Evolutionary conservation across 2,888 invertebrate species (phyloP).

Genomic region (Acleris cristana): DNA sequence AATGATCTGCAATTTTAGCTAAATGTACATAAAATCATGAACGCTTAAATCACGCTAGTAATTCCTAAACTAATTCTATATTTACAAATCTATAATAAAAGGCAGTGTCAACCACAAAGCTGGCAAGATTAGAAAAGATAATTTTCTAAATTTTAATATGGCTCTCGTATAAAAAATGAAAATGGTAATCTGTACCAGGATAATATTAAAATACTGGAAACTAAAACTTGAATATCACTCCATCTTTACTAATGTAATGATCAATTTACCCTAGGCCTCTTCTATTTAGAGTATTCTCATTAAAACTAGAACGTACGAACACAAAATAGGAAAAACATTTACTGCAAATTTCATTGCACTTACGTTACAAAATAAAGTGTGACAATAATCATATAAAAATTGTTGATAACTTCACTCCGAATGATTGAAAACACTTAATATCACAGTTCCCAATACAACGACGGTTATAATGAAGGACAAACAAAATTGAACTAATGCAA

Average conservation of each 20-base stretch:
- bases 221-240: slow-evolving; percentile 47
- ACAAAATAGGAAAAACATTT: slow-evolving; percentile 64
- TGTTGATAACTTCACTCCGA: slow-evolving; percentile 53
- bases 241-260: slow-evolving; percentile 37
- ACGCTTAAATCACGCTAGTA: slow-evolving; percentile 39
- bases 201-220: slow-evolving; percentile 48
- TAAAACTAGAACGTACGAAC: slow-evolving; percentile 55
- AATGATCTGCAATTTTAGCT: too few relatives aligned
- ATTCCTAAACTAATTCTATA: slow-evolving; percentile 59
- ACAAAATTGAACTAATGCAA: slow-evolving; percentile 49
- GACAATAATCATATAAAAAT: slow-evolving; percentile 34
- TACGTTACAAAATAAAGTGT: slow-evolving; percentile 35
- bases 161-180: slow-evolving; percentile 71
- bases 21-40: slow-evolving; percentile 3
- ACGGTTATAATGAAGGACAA: slow-evolving; percentile 54
- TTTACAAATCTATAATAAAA: slow-evolving; percentile 72
- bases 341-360: slow-evolving; percentile 62
- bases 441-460: slow-evolving; percentile 82
- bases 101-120: slow-evolving; percentile 80
- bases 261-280: slow-evolving; percentile 36
- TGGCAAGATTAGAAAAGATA: slow-evolving; percentile 80
- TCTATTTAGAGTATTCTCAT: slow-evolving; percentile 51
- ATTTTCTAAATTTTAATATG: slow-evolving; percentile 82
- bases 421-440: slow-evolving; percentile 80
- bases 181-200: slow-evolving; percentile 59